These are phyloP conservation scores for Stenodera caucasica DNA, from an alignment of 2,888 invertebrate species.

Conservation along the genomic window DNA sequence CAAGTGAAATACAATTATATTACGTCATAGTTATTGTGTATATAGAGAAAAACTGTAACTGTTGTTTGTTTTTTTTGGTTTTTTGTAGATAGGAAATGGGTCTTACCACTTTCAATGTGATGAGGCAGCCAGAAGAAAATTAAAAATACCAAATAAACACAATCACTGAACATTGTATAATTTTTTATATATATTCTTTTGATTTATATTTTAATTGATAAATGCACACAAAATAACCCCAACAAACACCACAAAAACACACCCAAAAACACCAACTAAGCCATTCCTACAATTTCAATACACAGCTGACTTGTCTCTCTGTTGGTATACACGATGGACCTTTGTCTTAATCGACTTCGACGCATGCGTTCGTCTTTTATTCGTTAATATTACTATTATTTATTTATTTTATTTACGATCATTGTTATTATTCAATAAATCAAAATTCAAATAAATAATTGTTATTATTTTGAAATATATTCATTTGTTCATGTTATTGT, in stretches of 20 bases:
- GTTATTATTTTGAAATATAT: too few relatives aligned
- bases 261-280: constrained; percentile 27
- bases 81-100: background rate
- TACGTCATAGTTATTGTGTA: constrained; percentile 11
- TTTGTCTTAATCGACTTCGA: constrained; percentile 19
- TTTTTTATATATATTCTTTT: too few relatives aligned
- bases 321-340: constrained; percentile 21
- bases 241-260: constrained; percentile 33
- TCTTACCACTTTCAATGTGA: constrained; percentile 69
- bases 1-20: background rate
- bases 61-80: background rate
- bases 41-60: constrained; percentile 15
- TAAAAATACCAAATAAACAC: constrained; percentile 65
- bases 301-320: constrained; percentile 25
- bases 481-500: background rate
- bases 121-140: constrained; percentile 69
- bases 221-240: constrained; percentile 26
- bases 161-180: constrained; percentile 42
- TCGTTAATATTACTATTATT: background rate
- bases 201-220: too few relatives aligned
- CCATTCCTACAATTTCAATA: constrained; percentile 22
- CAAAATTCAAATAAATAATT: background rate
- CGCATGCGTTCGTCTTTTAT: constrained; percentile 26
- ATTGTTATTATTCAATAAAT: background rate
- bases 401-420: background rate